A percentile compares a stretch with the other conserved stretches of the same genome.
phyloP scores from a whole-genome alignment of 2,797 vertebrate species.

The Columba guinea region DNA sequence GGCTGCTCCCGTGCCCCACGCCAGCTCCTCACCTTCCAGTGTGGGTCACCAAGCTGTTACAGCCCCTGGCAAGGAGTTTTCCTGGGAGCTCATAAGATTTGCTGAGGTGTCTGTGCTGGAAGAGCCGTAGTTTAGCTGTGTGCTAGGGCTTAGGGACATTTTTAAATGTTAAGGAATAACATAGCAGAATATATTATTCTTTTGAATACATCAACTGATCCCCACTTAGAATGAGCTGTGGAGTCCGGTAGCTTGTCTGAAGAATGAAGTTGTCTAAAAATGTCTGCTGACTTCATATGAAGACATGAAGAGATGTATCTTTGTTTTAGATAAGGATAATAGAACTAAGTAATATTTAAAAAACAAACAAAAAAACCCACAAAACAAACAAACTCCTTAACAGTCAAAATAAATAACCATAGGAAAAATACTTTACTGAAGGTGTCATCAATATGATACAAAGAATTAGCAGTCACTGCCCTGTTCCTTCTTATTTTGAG shows the following conservation, averaged over 20 bases:
- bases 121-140: neutral
- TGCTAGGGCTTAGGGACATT: neutral
- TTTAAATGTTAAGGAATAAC: neutral
- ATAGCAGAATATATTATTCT: neutral
- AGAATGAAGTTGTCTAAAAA: neutral
- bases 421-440: neutral
- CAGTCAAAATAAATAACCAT: neutral
- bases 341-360: neutral
- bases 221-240: neutral
- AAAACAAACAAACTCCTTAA: neutral
- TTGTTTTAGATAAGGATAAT: neutral
- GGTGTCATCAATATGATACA: neutral
- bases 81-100: neutral
- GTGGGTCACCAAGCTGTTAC: neutral
- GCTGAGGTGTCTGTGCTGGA: neutral
- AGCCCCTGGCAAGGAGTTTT: neutral
- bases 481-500: neutral
- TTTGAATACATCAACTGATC: neutral
- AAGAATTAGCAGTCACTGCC: neutral
- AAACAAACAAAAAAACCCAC: too few species aligned
- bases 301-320: neutral
- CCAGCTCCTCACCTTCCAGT: neutral
- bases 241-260: neutral
- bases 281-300: neutral
- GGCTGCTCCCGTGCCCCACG: neutral